These are phyloP conservation scores for Crocidura indochinensis DNA, from an alignment of 2,797 vertebrate species.

Conservation along the genomic window DNA sequence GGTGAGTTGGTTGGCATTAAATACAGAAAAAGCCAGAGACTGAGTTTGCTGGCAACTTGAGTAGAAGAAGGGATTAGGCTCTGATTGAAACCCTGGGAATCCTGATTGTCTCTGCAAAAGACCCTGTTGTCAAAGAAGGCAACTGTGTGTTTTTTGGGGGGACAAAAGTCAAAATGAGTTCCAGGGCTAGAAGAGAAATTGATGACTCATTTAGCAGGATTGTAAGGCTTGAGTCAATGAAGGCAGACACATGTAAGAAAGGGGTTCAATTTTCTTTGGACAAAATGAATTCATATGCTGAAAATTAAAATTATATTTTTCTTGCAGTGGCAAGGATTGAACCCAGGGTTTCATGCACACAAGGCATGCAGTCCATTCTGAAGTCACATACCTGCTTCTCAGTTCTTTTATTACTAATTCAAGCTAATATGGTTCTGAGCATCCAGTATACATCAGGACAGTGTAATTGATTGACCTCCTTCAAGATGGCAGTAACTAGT, in stretches of 20 bases:
- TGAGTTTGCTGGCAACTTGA: not conserved
- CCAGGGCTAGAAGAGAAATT: not conserved
- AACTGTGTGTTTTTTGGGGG: constrained; percentile 17
- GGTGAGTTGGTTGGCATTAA: not conserved
- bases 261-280: not conserved
- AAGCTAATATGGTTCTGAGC: not conserved
- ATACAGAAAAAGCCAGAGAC: not conserved
- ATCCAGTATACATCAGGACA: not conserved
- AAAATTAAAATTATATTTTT: no score
- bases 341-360: no score
- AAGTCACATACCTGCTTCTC: no score
- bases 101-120: not conserved
- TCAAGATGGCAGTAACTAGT: not conserved
- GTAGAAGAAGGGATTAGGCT: not conserved
- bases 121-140: not conserved
- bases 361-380: no score
- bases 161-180: constrained; percentile 1
- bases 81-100: not conserved
- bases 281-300: not conserved
- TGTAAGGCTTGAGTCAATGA: not conserved
- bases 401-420: no score
- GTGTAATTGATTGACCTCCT: not conserved
- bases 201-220: not conserved
- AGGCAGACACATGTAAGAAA: not conserved
- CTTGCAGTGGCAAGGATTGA: no score